Conservation (phyloP, 2,888 invertebrate species). For the Tenthredo livida region DNA sequence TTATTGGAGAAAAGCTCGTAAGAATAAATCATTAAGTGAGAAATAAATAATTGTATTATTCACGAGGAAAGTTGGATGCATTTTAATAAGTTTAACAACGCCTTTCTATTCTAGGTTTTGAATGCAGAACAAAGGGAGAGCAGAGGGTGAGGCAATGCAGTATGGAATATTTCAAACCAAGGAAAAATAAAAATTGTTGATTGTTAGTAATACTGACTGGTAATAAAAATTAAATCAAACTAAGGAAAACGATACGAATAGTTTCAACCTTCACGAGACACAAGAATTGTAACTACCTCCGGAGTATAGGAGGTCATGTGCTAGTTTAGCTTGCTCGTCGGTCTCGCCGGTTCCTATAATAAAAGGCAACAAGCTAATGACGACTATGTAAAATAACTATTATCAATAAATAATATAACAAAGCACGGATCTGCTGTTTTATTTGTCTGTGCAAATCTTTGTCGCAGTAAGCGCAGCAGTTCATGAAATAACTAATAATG, state of each 20-base stretch:
- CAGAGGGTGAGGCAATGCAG: not conserved
- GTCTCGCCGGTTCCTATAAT: slow-evolving; percentile 86
- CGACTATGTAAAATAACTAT: slow-evolving; percentile 29
- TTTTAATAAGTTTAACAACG: not conserved
- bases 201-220: not conserved
- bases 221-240: not conserved
- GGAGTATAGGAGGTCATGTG: slow-evolving; percentile 93
- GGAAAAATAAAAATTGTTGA: not conserved
- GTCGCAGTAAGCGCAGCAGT: slow-evolving; percentile 32
- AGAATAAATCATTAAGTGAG: not conserved
- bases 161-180: not conserved
- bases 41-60: not conserved
- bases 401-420: slow-evolving; percentile 2
- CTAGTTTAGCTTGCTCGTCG: slow-evolving; percentile 90
- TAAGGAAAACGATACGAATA: slow-evolving; percentile 1
- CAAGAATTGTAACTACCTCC: slow-evolving; percentile 80
- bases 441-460: not conserved
- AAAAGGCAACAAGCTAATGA: slow-evolving; percentile 58
- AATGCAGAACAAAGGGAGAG: not conserved
- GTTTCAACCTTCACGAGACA: slow-evolving; percentile 3
- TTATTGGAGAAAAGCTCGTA: not conserved
- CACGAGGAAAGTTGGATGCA: not conserved
- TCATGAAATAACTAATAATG: not conserved
- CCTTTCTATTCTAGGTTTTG: slow-evolving; percentile 5
- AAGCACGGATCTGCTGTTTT: slow-evolving; percentile 49